phyloP scores from a whole-genome alignment of 2,888 invertebrate species.

The Hecatera dysodea region DNA sequence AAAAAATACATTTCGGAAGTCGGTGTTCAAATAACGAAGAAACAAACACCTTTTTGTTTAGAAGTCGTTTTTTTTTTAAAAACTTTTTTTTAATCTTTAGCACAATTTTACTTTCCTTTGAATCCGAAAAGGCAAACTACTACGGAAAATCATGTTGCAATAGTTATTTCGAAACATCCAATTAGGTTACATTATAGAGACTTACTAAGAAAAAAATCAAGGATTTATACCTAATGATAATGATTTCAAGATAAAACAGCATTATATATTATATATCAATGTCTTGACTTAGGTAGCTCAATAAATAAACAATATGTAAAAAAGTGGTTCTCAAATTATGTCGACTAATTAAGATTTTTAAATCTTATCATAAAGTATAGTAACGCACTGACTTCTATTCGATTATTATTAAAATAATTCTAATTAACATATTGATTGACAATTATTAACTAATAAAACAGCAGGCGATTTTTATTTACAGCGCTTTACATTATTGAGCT shows the following conservation, averaged over 20 bases:
- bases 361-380: constrained; percentile 7
- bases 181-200: not conserved
- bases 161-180: not conserved
- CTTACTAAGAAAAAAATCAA: not conserved
- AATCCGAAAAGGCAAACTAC: not conserved
- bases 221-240: not conserved
- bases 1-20: too few species aligned
- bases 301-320: constrained; percentile 7
- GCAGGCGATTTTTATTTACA: constrained; percentile 42
- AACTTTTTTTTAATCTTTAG: too few species aligned
- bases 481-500: constrained; percentile 34
- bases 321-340: not conserved
- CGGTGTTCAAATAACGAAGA: too few species aligned
- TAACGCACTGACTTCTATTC: constrained; percentile 5
- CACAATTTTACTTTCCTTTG: too few species aligned
- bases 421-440: constrained; percentile 60
- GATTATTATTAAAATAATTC: constrained; percentile 20
- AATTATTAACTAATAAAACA: constrained; percentile 62
- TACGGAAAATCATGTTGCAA: constrained; percentile 16
- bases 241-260: not conserved
- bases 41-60: too few species aligned
- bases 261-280: not conserved
- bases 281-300: not conserved
- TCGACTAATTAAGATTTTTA: not conserved
- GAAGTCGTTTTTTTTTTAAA: too few species aligned